Evolutionary conservation across 2,113 vertebrate genomes (phyloP).

Genomic region (Speoplatyrhinus poulsoni): DNA sequence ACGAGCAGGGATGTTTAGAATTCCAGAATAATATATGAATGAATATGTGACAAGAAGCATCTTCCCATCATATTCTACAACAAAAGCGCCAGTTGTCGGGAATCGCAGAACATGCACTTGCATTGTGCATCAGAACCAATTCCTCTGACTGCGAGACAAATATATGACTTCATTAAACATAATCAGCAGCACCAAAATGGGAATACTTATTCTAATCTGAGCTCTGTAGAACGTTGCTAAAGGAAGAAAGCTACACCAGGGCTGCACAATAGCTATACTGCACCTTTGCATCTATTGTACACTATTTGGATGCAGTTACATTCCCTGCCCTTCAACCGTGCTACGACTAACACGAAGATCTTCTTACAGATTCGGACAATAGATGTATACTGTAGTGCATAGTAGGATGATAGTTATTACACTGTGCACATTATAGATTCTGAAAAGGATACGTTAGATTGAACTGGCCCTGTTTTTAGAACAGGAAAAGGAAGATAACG

Average conservation of each 20-base stretch:
- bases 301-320: conserved; percentile 31
- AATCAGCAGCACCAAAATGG: conserved; percentile 21
- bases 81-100: conserved; percentile 25
- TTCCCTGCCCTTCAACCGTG: conserved; percentile 8
- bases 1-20: conserved; percentile 45
- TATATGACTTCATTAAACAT: conserved; percentile 32
- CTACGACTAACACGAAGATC: neutral
- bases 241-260: conserved; percentile 23
- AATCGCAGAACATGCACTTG: conserved; percentile 8
- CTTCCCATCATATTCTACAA: conserved; percentile 17
- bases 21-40: conserved; percentile 47
- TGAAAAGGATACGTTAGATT: conserved; percentile 4
- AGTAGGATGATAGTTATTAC: neutral
- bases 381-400: neutral
- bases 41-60: conserved; percentile 46
- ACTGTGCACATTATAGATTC: neutral
- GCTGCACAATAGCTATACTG: conserved; percentile 21
- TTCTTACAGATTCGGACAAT: neutral
- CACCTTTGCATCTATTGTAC: conserved; percentile 5
- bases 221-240: conserved; percentile 34
- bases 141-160: conserved; percentile 17
- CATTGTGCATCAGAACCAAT: conserved; percentile 11
- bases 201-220: conserved; percentile 47
- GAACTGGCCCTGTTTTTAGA: neutral
- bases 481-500: neutral